Percentiles rank a stretch among this genome's conserved stretches.
Conservation (phyloP, 2,113 vertebrate genomes). For the Stegostoma tigrinum region DNA sequence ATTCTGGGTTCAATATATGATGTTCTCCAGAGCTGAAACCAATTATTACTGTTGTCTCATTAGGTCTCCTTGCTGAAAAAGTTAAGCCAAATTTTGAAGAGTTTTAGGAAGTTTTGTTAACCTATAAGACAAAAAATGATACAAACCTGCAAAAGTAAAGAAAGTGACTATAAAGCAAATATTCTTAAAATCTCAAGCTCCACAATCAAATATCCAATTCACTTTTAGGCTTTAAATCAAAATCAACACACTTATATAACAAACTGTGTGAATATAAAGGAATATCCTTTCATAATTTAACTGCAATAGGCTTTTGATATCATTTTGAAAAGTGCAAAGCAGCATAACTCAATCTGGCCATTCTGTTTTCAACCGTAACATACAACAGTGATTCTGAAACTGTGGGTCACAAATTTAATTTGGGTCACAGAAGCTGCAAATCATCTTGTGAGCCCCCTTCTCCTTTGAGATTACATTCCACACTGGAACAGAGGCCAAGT, state of each 20-base stretch:
- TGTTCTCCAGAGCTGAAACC: background rate
- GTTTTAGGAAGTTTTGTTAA: background rate
- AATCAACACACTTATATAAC: background rate
- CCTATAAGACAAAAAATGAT: background rate
- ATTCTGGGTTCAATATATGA: background rate
- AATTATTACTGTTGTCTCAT: background rate
- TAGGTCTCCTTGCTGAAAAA: background rate
- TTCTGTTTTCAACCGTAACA: background rate
- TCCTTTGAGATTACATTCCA: too few relatives aligned
- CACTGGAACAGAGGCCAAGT: background rate
- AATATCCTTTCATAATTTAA: background rate
- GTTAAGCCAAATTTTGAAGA: background rate
- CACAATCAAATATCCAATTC: background rate
- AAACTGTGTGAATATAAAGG: background rate
- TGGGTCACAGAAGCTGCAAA: too few relatives aligned
- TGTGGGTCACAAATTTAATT: too few relatives aligned
- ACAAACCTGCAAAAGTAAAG: background rate
- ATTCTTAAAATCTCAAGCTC: background rate
- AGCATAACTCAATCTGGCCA: background rate
- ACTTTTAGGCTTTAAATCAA: background rate
- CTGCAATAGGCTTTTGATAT: background rate
- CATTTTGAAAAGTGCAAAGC: background rate
- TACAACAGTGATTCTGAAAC: too few relatives aligned
- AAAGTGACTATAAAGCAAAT: background rate
- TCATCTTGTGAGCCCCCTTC: too few relatives aligned